These are phyloP conservation scores for Rutpela maculata DNA, from an alignment of 2,888 invertebrate genomes.

Conservation along the genomic window DNA sequence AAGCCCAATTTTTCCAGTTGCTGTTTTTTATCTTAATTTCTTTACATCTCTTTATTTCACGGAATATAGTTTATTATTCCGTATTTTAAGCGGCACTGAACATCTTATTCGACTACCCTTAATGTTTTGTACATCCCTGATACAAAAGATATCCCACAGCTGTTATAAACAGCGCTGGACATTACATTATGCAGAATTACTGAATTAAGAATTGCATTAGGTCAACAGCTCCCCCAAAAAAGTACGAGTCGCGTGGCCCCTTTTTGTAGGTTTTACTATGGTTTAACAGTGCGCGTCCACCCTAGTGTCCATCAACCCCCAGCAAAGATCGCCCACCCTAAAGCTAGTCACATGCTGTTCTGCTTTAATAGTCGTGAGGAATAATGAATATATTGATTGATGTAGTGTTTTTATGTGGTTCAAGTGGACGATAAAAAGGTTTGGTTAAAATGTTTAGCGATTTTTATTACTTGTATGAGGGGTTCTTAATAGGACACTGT, in stretches of 20 bases:
- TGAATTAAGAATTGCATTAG: conserved; percentile 50
- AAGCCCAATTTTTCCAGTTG: too few relatives aligned
- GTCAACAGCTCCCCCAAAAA: conserved; percentile 55
- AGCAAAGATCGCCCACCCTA: conserved; percentile 59
- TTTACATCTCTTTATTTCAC: too few relatives aligned
- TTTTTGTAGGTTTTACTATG: conserved; percentile 72
- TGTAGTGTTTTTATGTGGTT: conserved; percentile 39
- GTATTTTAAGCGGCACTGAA: too few relatives aligned
- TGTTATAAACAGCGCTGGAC: conserved; percentile 67
- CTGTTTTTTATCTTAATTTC: too few relatives aligned
- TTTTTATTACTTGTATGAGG: neutral
- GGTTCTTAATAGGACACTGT: neutral
- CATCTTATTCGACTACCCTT: too few relatives aligned
- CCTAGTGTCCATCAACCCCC: conserved; percentile 68
- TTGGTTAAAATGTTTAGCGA: conserved; percentile 4
- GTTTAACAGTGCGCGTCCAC: conserved; percentile 62
- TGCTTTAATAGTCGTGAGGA: conserved; percentile 49
- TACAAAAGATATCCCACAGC: conserved; percentile 57
- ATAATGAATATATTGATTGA: conserved; percentile 53
- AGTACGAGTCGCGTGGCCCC: conserved; percentile 70
- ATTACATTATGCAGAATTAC: conserved; percentile 57
- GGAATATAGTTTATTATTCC: too few relatives aligned
- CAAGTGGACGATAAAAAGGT: conserved; percentile 22
- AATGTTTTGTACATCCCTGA: conserved; percentile 62
- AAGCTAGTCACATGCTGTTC: conserved; percentile 14